Evolutionary conservation across 2,113 vertebrate genomes (phyloP), one percentile per base, ranked within the genome.

Genomic region (Ursus arctos): DNA sequence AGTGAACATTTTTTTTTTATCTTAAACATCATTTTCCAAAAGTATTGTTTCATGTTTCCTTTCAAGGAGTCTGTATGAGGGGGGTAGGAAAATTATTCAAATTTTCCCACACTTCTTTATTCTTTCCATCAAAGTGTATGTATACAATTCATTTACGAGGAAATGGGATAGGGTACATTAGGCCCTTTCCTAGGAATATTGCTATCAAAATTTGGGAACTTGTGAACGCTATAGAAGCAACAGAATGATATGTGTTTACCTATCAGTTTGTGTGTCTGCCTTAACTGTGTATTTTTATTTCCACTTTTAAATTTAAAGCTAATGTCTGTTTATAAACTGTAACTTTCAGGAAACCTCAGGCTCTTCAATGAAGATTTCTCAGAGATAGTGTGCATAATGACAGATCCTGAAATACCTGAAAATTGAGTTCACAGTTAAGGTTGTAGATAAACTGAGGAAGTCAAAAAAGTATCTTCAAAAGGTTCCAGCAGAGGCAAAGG

Each of bases 341-440:
- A 26, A 36, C 36, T 94, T 88, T 63, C 47, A 51, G 61, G 91
- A 31, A 79, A 96, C 49, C n/a, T 63, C 16, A 91, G 81, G 5
- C 22, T 86, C 18, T 6, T 40, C 51, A 69, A 55, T 65, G 40
- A 90, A 33, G 85, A 86, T 69, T 74, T 86, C 28, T 81, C 51
- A 55, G 59, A 83, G 33, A 72, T 22, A 79, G 2, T n/a, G 9
- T 67, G n/a, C 15, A 57, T 49, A 63, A 15, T 36, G 47, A 33
- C 57, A 65, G 16, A 79, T 79, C 26, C 19, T 91, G 13, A 74
- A 96, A 31, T 67, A 12, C 16, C 33, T 72, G n/a, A 4, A 96
- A 91, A 91, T 47, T 43, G 57, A 63, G 26, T 88, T 84, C 61
- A 59, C 3, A 67, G 47, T 84, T 88, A 91, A 88, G 26, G 13